These are phyloP conservation scores for Spea multiplicata DNA, from an alignment of 2,113 vertebrate species.

Conservation along the genomic window DNA sequence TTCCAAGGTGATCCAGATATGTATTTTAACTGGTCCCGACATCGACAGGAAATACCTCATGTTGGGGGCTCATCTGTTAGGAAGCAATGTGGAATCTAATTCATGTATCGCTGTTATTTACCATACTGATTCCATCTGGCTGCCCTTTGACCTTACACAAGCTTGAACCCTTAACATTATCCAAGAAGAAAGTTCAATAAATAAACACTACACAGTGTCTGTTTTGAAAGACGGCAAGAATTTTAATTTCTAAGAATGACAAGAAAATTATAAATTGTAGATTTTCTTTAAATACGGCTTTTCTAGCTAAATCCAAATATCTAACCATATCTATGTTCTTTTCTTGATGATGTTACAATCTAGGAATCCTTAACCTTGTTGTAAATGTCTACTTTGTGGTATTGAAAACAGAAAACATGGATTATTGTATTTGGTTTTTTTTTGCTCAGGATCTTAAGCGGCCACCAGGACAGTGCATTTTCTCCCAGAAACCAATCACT, in stretches of 20 bases:
- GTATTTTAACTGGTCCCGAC: constrained; percentile 25
- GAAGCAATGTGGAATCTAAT: constrained; percentile 19
- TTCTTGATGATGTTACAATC: too few species aligned
- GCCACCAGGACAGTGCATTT: too few species aligned
- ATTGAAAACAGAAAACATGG: too few species aligned
- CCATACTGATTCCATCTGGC: constrained; percentile 30
- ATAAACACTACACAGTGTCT: constrained; percentile 9
- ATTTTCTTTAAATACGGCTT: too few species aligned
- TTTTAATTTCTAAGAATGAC: background rate
- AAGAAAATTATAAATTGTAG: background rate
- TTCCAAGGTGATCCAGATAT: constrained; percentile 10
- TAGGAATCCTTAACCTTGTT: too few species aligned
- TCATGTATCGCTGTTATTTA: constrained; percentile 16
- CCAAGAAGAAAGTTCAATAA: constrained; percentile 13
- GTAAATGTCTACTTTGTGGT: too few species aligned
- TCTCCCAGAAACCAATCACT: too few species aligned
- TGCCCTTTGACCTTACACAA: constrained; percentile 32
- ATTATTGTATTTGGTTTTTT: too few species aligned
- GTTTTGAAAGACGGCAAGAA: constrained; percentile 2
- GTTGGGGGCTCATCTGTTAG: constrained; percentile 3
- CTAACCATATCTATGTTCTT: too few species aligned
- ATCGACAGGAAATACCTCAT: constrained; percentile 32
- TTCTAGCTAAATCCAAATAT: too few species aligned
- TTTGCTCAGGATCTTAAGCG: too few species aligned
- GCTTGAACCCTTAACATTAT: constrained; percentile 19